Conservation (phyloP, 1,140 invertebrate genomes). For the Cydia splendana region DNA sequence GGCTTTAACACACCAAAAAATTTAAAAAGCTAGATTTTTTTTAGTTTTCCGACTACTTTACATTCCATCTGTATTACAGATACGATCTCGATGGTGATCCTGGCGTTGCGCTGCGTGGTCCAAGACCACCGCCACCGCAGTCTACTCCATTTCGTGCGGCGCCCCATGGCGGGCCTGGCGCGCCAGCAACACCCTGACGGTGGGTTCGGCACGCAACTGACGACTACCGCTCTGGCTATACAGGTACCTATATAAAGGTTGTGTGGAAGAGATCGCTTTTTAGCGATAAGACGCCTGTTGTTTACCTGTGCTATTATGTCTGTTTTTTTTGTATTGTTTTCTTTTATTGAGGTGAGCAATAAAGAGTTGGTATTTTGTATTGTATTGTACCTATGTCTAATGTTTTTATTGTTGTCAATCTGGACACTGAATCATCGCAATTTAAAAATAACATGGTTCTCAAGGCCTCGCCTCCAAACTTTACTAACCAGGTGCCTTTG, state of each 20-base stretch:
- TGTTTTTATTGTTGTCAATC: background rate
- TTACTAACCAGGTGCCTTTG: too few relatives aligned
- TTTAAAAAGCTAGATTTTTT: background rate
- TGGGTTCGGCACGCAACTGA: slow-evolving; percentile 88
- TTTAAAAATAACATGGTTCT: background rate
- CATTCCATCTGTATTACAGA: slow-evolving; percentile 74
- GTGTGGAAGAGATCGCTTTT: too few relatives aligned
- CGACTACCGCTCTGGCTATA: slow-evolving; percentile 89
- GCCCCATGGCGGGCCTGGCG: slow-evolving; percentile 87
- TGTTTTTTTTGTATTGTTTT: too few relatives aligned
- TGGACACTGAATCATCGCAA: background rate
- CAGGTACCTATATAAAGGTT: too few relatives aligned
- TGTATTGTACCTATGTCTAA: too few relatives aligned
- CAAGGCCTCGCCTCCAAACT: too few relatives aligned
- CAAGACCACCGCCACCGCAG: slow-evolving; percentile 90
- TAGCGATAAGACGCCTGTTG: too few relatives aligned
- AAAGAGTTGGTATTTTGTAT: too few relatives aligned
- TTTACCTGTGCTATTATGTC: too few relatives aligned
- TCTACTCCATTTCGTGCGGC: slow-evolving; percentile 87
- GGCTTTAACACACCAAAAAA: too few relatives aligned
- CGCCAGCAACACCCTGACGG: slow-evolving; percentile 88
- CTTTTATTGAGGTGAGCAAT: too few relatives aligned
- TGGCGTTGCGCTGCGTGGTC: slow-evolving; percentile 91
- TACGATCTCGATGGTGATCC: slow-evolving; percentile 90
- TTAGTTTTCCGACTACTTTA: background rate